phyloP scores from a whole-genome alignment of 1,140 invertebrate genomes.

The Globodera rostochiensis region DNA sequence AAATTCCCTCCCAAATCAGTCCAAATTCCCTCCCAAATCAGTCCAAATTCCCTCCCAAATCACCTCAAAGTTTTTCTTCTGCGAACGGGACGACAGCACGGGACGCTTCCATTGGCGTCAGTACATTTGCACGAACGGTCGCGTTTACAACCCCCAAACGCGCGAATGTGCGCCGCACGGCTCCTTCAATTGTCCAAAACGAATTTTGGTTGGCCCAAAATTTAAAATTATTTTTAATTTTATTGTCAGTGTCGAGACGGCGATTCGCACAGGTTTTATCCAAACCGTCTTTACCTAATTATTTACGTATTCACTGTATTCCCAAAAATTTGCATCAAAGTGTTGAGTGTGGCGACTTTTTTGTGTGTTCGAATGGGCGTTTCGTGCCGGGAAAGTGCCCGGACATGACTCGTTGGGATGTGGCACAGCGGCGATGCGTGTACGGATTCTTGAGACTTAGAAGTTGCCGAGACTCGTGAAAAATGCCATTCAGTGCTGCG shows the following conservation, averaged over 20 bases:
- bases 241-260: conserved; percentile 26
- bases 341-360: conserved; percentile 30
- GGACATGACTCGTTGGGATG: conserved; percentile 28
- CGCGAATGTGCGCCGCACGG: conserved; percentile 20
- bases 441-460: not conserved
- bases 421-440: conserved; percentile 18
- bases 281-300: no score
- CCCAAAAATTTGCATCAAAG: not conserved
- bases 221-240: not conserved
- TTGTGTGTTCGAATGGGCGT: conserved; percentile 19
- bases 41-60: not conserved
- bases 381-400: conserved; percentile 29
- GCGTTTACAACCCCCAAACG: conserved; percentile 17
- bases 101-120: conserved; percentile 4
- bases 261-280: conserved; percentile 14
- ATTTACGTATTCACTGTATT: not conserved
- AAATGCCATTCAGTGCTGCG: not conserved
- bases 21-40: not conserved
- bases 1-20: not conserved
- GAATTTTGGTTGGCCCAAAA: conserved; percentile 7
- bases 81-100: conserved; percentile 18
- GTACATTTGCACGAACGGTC: conserved; percentile 16
- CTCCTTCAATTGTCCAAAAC: conserved; percentile 25
- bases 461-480: no score
- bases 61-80: conserved; percentile 26